These are phyloP conservation scores for Seira sanloemensis DNA, from an alignment of 2,888 invertebrate species.

Conservation along the genomic window DNA sequence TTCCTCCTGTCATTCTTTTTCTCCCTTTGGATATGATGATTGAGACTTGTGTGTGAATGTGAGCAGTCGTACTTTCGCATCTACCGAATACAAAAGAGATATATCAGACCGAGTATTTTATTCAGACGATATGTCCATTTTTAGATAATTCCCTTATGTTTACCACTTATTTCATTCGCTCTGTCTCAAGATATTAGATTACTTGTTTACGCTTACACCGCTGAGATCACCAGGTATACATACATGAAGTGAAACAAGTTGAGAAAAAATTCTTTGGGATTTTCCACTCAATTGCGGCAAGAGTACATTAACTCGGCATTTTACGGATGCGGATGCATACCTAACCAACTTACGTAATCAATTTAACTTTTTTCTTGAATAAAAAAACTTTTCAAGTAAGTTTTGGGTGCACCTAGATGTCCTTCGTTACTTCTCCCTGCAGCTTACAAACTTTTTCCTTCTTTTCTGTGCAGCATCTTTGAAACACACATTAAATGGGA, in stretches of 20 bases:
- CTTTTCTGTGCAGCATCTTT: not conserved
- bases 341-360: not conserved
- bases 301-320: conserved; percentile 16
- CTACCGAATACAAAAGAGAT: not conserved
- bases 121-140: conserved; percentile 11
- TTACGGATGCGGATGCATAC: conserved; percentile 14
- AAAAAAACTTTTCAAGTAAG: not conserved
- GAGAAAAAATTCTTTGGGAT: conserved; percentile 16
- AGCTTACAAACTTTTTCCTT: not conserved
- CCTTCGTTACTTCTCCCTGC: not conserved
- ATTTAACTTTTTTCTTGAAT: too few relatives aligned
- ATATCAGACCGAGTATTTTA: not conserved
- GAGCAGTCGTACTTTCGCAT: conserved; percentile 44
- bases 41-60: conserved; percentile 54
- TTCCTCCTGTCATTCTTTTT: conserved; percentile 13
- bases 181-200: not conserved
- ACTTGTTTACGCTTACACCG: conserved; percentile 15
- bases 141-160: conserved; percentile 10
- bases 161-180: conserved; percentile 8
- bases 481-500: conserved; percentile 7
- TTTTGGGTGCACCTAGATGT: conserved; percentile 8
- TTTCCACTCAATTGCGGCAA: not conserved
- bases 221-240: not conserved
- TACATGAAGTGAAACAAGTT: not conserved
- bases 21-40: conserved; percentile 5